Evolutionary conservation across 2,797 vertebrate species (phyloP).

Genomic region (Poecilia picta): DNA sequence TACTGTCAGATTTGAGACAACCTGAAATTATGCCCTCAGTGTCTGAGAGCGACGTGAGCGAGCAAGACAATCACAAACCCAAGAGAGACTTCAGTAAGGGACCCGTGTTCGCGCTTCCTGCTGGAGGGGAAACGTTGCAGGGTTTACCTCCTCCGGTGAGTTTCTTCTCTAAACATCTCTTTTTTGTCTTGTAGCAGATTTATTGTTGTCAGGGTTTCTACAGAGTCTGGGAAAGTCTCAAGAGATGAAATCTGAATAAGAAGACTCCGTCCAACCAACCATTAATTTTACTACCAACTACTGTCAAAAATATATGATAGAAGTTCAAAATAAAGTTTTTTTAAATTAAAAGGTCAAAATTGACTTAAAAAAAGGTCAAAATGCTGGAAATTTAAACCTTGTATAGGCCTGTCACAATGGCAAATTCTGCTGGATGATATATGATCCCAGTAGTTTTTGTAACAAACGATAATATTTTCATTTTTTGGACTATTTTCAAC

Average conservation of each 20-base stretch:
- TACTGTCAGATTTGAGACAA: conserved; percentile 76
- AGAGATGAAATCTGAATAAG: neutral
- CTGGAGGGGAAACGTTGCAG: conserved; percentile 89
- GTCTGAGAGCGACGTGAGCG: conserved; percentile 92
- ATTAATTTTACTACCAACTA: neutral
- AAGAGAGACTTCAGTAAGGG: conserved; percentile 91
- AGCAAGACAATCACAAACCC: conserved; percentile 82
- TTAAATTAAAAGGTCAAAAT: neutral
- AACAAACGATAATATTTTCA: no score
- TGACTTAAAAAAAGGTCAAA: neutral
- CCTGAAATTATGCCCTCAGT: conserved; percentile 88
- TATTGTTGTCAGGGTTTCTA: neutral
- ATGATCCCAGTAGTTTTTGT: no score
- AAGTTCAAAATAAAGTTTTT: neutral
- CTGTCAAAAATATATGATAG: neutral
- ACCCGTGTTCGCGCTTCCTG: conserved; percentile 89
- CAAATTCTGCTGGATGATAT: no score
- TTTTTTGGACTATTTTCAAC: no score
- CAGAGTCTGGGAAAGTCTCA: neutral
- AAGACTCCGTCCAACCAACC: neutral
- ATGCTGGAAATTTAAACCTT: neutral
- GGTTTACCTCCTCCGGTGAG: conserved; percentile 94
- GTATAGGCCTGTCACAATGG: no score
- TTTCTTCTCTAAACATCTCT: conserved; percentile 17
- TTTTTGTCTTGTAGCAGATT: neutral